A percentile compares a stretch with the other conserved stretches of the same genome.
Conservation (phyloP, 2,888 invertebrate genomes). For the Epsilonema sp. region DNA sequence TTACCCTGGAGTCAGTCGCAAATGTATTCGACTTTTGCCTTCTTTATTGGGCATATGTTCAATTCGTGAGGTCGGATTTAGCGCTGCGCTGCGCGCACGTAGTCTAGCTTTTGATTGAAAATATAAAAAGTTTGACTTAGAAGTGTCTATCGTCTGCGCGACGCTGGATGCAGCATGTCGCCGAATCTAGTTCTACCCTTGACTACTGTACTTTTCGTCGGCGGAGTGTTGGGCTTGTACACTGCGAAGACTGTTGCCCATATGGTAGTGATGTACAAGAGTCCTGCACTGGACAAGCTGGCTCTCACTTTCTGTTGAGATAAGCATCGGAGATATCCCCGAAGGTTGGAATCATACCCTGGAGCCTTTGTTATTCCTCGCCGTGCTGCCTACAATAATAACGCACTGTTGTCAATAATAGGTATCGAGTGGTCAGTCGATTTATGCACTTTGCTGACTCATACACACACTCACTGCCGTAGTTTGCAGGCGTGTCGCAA, state of each 20-base stretch:
- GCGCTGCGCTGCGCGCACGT: no score
- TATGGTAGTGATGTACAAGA: constrained; percentile 58
- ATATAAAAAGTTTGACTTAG: no score
- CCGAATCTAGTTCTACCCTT: background rate
- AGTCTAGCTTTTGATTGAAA: no score
- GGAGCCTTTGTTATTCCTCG: background rate
- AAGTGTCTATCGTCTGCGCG: no score
- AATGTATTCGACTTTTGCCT: no score
- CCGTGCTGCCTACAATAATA: background rate
- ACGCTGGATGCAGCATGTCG: no score
- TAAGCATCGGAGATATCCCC: constrained; percentile 68
- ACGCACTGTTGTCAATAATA: background rate
- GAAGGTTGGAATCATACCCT: no score
- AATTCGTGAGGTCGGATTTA: no score
- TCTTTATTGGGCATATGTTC: no score
- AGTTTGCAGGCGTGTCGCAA: constrained; percentile 14
- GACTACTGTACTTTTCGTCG: constrained; percentile 38
- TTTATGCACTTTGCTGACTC: background rate
- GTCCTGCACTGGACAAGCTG: constrained; percentile 76
- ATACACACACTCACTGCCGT: background rate
- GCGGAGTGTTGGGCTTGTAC: constrained; percentile 54
- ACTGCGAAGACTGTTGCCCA: constrained; percentile 64
- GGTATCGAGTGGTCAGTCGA: background rate
- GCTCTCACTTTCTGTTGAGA: constrained; percentile 83
- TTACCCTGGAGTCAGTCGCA: no score